Percentiles rank a stretch among this genome's conserved stretches.
Conservation (phyloP, 2,797 vertebrate genomes). For the Streptopelia turtur region DNA sequence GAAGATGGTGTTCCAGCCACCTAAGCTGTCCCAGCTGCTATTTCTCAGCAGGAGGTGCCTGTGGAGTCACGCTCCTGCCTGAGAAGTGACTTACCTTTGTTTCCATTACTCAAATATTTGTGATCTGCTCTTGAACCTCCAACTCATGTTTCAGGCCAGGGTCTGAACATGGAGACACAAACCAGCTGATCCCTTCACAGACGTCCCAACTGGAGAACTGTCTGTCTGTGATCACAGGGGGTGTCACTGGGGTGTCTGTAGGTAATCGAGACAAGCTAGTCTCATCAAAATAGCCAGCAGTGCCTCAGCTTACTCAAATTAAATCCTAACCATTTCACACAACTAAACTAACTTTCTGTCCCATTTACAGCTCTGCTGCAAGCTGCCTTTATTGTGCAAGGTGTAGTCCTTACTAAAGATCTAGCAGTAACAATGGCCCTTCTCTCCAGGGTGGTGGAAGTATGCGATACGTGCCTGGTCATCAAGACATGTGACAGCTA, state of each 20-base stretch:
- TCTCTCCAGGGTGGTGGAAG: background rate
- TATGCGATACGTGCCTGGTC: background rate
- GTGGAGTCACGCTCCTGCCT: background rate
- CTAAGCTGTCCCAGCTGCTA: background rate
- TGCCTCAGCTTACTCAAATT: background rate
- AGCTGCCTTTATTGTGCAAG: background rate
- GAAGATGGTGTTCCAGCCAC: background rate
- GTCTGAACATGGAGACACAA: background rate
- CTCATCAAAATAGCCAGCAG: conserved; percentile 3
- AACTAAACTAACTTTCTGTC: background rate
- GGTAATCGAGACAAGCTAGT: accelerated
- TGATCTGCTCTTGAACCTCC: background rate
- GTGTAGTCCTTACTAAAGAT: background rate
- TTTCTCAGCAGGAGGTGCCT: background rate
- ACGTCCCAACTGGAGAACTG: background rate
- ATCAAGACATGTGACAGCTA: accelerated
- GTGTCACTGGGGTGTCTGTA: background rate
- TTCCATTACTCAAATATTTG: too few relatives aligned
- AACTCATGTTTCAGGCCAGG: background rate
- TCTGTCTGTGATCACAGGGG: background rate
- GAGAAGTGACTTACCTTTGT: background rate
- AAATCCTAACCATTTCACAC: background rate
- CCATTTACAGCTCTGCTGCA: background rate
- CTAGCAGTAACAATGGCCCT: background rate
- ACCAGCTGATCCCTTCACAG: background rate